Base-by-base conservation (phyloP, 2,797 vertebrate genomes). In the Myoxocephalus aenaeus region DNA sequence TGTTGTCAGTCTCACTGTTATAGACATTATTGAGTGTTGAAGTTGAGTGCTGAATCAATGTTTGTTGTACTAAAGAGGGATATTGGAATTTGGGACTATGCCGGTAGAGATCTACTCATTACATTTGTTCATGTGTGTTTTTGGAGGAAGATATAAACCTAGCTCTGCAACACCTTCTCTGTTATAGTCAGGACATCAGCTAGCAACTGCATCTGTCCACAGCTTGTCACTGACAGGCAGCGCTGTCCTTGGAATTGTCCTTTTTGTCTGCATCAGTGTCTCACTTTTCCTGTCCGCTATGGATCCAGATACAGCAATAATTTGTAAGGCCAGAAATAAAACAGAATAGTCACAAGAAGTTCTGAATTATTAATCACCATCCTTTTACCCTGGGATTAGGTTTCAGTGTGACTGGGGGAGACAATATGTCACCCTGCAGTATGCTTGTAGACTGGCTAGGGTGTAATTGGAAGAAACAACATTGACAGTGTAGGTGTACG, bases 331-430 rank as follows among this genome's bases (percentile, higher is more conserved):
- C 87, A 86, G 70, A 93, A 94, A 93, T 93, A 91, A 92, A 92
- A 90, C 62, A 74, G 66, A 91, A 89, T 89, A 82, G 83, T 88
- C 89, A 86, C 84, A 92, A 90, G 82, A 92, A 88, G 78, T 59
- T 76, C 85, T 95, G 83, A 94, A 95, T 96, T 91, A 96, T 96
- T 95, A 79, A 95, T 94, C 73, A 42, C 20, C 57, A 73, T 68
- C 87, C 87, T 91, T 92, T 94, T 93, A 90, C 82, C 79, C 77
- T 46, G 82, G 89, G 91, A 87, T 94, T 92, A 76, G 73, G 85
- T 95, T 95, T 92, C 94, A 87, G 66, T 78, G 69, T 76, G 79
- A 82, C 84, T 84, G 57, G 32, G 65, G 73, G 78, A 75, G 78
- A 87, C 80, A 18, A 25, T 67, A 54, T 86, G 85, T 94, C 90